A percentile compares a stretch with the other conserved stretches of the same genome.
Evolutionary conservation across 2,888 invertebrate genomes (phyloP).

Genomic region (Leucophenga montana): DNA sequence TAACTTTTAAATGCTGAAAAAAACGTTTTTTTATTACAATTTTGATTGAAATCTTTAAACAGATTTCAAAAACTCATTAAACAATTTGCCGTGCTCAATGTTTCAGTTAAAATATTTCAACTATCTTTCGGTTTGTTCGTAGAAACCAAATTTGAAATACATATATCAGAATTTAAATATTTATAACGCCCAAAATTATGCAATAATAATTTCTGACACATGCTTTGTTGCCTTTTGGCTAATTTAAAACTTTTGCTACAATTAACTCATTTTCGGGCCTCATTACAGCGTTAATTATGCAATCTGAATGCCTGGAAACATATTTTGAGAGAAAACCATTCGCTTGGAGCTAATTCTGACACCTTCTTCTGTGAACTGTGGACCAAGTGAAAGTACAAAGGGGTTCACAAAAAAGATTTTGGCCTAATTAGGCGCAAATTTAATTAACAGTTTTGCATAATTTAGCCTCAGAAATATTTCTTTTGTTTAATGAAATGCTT

Average conservation of each 20-base stretch:
- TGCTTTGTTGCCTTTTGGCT: constrained; percentile 18
- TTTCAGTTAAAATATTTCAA: too few species aligned
- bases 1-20: too few species aligned
- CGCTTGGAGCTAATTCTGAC: background rate
- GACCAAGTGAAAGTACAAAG: too few species aligned
- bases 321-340: background rate
- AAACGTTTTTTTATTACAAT: too few species aligned
- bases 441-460: constrained; percentile 53
- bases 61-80: too few species aligned
- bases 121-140: too few species aligned
- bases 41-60: too few species aligned
- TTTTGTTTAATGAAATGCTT: too few species aligned
- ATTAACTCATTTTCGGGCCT: constrained; percentile 40
- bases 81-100: too few species aligned
- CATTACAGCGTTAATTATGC: constrained; percentile 56
- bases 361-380: background rate
- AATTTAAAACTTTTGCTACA: constrained; percentile 40
- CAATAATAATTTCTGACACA: background rate
- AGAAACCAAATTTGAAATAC: background rate
- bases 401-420: constrained; percentile 3
- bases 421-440: constrained; percentile 60
- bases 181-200: background rate
- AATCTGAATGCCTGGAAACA: constrained; percentile 41
- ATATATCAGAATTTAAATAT: too few species aligned
- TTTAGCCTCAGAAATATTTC: too few species aligned